Evolutionary conservation across 2,888 invertebrate species (phyloP).

Genomic region (Torymus aiolomorphi): DNA sequence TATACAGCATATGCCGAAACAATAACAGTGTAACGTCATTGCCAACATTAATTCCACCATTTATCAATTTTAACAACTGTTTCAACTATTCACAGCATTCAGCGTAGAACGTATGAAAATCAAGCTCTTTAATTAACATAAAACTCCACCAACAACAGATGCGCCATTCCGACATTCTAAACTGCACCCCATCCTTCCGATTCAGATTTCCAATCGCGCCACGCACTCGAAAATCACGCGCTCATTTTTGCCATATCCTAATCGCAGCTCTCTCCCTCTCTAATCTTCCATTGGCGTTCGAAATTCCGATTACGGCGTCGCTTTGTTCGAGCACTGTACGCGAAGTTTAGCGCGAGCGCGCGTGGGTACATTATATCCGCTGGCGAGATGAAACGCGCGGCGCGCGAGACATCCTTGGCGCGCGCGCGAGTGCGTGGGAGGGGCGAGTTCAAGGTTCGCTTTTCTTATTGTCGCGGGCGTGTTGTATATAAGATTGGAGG

Average conservation of each 20-base stretch:
- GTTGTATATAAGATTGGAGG: background rate
- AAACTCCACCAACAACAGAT: no score
- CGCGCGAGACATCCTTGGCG: slow-evolving; percentile 34
- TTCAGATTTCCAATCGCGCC: no score
- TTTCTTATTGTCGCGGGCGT: background rate
- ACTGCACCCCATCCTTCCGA: no score
- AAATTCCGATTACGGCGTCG: slow-evolving; percentile 24
- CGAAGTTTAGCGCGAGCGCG: background rate
- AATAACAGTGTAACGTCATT: no score
- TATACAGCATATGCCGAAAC: no score
- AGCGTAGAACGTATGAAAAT: no score
- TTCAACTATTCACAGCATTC: no score
- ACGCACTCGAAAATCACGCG: no score
- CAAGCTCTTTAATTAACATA: no score
- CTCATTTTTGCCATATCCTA: background rate
- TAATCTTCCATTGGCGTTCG: slow-evolving; percentile 1
- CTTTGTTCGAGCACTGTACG: background rate
- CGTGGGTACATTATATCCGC: background rate
- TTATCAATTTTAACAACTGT: no score
- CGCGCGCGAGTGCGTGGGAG: background rate
- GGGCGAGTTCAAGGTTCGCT: slow-evolving; percentile 39
- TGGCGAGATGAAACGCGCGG: slow-evolving; percentile 10
- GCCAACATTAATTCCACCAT: no score
- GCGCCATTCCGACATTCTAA: no score
- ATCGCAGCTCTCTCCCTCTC: background rate